Evolutionary conservation across 2,888 invertebrate species (phyloP).

Genomic region (Kryphioiulus occultus): DNA sequence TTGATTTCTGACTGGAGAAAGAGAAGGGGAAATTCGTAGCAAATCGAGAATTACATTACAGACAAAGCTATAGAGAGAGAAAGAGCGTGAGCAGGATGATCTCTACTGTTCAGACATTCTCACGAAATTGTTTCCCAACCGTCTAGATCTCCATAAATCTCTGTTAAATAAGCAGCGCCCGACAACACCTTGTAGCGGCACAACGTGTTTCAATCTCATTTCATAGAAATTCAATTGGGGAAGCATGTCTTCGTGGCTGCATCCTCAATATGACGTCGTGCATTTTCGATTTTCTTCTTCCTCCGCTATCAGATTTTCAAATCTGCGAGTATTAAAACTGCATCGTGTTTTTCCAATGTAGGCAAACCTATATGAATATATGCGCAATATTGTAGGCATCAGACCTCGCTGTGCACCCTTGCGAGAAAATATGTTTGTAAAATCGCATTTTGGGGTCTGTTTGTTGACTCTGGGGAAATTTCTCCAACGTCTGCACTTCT

Average conservation of each 20-base stretch:
- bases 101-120: neutral
- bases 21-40: neutral
- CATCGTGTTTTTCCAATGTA: slow-evolving; percentile 28
- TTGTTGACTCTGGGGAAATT: slow-evolving; percentile 35
- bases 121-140: neutral
- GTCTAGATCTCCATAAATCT: slow-evolving; percentile 31
- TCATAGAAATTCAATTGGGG: slow-evolving; percentile 35
- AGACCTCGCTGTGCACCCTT: slow-evolving; percentile 18
- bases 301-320: slow-evolving; percentile 28
- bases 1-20: neutral
- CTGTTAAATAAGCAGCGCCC: neutral
- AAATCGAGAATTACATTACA: neutral
- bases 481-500: slow-evolving; percentile 30
- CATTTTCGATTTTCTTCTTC: neutral
- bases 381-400: slow-evolving; percentile 26
- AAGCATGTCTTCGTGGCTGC: slow-evolving; percentile 2
- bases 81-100: neutral
- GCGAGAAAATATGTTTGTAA: slow-evolving; percentile 35
- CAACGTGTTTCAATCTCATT: slow-evolving; percentile 30
- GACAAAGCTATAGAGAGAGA: neutral
- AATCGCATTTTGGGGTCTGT: slow-evolving; percentile 31
- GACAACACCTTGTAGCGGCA: slow-evolving; percentile 3
- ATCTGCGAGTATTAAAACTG: slow-evolving; percentile 35
- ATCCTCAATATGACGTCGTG: slow-evolving; percentile 31
- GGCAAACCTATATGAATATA: slow-evolving; percentile 1